phyloP scores from a whole-genome alignment of 2,113 vertebrate genomes.

The Tupaia chinensis region DNA sequence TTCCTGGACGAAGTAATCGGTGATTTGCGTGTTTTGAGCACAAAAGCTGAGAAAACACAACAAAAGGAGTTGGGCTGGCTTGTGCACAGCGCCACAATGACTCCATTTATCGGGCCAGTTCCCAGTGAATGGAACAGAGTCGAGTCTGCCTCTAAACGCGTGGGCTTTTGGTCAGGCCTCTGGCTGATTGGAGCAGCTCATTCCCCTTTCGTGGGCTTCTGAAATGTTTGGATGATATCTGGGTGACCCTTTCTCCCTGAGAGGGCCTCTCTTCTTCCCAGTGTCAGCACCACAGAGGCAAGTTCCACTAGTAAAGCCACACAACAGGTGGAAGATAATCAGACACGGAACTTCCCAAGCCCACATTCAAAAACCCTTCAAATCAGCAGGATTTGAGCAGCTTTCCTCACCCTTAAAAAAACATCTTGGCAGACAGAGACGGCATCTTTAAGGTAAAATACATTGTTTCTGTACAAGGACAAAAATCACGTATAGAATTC shows the following conservation, averaged over 20 bases:
- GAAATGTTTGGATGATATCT: background rate
- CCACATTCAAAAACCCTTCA: constrained; percentile 2
- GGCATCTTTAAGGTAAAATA: constrained; percentile 65
- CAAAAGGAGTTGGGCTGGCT: constrained; percentile 76
- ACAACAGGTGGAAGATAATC: constrained; percentile 37
- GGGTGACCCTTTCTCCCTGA: background rate
- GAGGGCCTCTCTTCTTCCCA: background rate
- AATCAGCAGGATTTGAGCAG: constrained; percentile 16
- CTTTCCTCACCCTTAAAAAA: background rate
- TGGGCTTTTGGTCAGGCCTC: constrained; percentile 81
- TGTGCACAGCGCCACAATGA: constrained; percentile 85
- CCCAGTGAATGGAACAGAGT: constrained; percentile 82
- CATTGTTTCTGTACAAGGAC: constrained; percentile 44
- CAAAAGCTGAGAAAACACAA: constrained; percentile 71
- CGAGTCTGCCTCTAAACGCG: constrained; percentile 78
- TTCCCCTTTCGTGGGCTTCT: constrained; percentile 53
- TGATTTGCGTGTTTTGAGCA: constrained; percentile 82
- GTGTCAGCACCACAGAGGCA: background rate
- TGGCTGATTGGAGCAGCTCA: constrained; percentile 73
- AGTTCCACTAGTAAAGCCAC: background rate
- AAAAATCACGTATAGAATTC: constrained; percentile 78
- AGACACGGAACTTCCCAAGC: background rate
- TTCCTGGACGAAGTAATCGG: constrained; percentile 67
- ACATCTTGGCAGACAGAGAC: background rate
- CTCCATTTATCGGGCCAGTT: constrained; percentile 86